Base-by-base conservation (phyloP, 2,797 vertebrate genomes). In the Danio choprae region DNA sequence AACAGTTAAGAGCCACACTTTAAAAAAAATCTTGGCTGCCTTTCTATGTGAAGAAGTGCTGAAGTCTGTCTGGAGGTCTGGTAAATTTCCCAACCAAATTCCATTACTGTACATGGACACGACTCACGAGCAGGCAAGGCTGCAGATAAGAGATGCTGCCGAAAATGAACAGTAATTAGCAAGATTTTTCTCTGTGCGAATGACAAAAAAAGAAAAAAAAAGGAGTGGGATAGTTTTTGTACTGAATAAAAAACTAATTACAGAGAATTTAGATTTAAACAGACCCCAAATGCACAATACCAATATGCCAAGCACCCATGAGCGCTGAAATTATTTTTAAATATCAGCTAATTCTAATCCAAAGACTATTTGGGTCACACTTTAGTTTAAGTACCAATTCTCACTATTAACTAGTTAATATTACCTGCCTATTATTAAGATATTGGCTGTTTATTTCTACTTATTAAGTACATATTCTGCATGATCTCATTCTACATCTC, bases 41-140 rank as follows among this genome's bases (percentile, higher is more conserved):
- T 48, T 56, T 74, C 62, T 46, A 29, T 55, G 43, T 73, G 13
- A 62, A 20, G 44, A 68, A 43, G 36, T 4, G 38, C 58, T 60
- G 46, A 36, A 68, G 51, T 60, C 18, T 9, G 15, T 74, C 44
- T 38, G 74, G 29, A 51, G 43, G 60, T 65, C 73, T 68, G 73
- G 51, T 59, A 29, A 55, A 22, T 67, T 36, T 76, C 29, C 79
- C 46, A 72, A 51, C n/a, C 55, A 73, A 67, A 85, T 80, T 80
- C 55, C 73, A 73, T 80, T 75, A 80, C 81, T 85, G 13, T 73
- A 80, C 73, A 85, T 69, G 62, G 73, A 85, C 67, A 80, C 16
- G 29, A 3, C 29, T 29, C 29, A 29, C 1, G 2, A 38, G 20
- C 29, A 41, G 41, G 13, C 38, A 60, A 64, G 63, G 44, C 18